A percentile compares a stretch with the other conserved stretches of the same genome.
Evolutionary conservation across 2,113 vertebrate genomes (phyloP).

Genomic region (Bubo scandiacus): DNA sequence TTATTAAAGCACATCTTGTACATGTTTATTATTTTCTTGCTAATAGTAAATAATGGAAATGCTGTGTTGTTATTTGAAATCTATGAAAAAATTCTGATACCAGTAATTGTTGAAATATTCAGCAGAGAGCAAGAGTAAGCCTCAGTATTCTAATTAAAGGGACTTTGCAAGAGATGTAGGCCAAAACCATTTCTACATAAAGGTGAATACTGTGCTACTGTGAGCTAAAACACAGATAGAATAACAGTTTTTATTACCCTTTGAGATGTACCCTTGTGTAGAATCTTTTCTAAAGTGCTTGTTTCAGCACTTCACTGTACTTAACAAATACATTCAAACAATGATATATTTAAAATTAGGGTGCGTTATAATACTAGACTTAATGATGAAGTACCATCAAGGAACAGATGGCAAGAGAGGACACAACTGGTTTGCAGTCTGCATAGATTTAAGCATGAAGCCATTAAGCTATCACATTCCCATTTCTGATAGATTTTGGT

Average conservation of each 20-base stretch:
- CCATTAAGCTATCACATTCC: conserved; percentile 81
- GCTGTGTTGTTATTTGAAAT: neutral
- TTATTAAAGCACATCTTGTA: neutral
- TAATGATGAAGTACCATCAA: conserved; percentile 60
- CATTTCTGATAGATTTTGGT: conserved; percentile 72
- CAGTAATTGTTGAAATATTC: neutral
- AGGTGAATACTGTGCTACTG: neutral
- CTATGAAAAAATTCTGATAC: neutral
- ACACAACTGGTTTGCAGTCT: conserved; percentile 71
- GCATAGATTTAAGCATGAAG: conserved; percentile 65
- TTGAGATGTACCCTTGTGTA: neutral
- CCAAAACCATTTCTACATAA: neutral
- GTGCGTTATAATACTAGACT: conserved; percentile 23
- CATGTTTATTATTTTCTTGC: neutral
- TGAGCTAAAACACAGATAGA: neutral
- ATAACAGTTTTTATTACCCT: neutral
- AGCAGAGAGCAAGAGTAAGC: neutral
- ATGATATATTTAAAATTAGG: conserved; percentile 38
- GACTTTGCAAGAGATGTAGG: neutral
- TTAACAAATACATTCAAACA: neutral
- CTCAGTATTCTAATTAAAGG: neutral
- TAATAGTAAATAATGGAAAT: neutral
- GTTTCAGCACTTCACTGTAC: neutral
- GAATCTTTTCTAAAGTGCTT: neutral
- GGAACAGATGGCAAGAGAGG: conserved; percentile 79